Evolutionary conservation across 2,113 vertebrate genomes (phyloP).

Genomic region (Acanthisitta chloris): DNA sequence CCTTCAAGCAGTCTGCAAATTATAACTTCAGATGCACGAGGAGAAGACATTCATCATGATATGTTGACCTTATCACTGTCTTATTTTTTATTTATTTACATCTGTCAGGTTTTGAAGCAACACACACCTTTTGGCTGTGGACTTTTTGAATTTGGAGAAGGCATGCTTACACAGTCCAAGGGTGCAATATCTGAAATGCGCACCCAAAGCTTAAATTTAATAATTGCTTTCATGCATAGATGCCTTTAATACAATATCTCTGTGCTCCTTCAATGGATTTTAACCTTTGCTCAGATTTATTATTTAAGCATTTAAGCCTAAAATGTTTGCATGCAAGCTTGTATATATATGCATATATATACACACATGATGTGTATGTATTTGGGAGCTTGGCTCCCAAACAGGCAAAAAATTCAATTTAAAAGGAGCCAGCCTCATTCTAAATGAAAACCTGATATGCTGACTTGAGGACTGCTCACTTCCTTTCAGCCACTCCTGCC

Average conservation of each 20-base stretch:
- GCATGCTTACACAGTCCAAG: neutral
- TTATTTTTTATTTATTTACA: neutral
- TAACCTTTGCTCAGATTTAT: neutral
- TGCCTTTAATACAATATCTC: neutral
- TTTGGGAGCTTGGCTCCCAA: neutral
- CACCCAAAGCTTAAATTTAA: neutral
- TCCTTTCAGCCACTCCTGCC: neutral
- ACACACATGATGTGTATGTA: neutral
- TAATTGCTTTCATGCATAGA: neutral
- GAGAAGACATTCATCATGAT: neutral
- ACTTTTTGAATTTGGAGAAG: neutral
- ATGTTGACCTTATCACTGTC: neutral
- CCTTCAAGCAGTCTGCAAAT: neutral
- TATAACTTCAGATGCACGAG: neutral
- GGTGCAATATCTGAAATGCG: neutral
- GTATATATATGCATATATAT: fast-evolving
- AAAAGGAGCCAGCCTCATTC: neutral
- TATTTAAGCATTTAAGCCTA: neutral
- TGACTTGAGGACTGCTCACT: neutral
- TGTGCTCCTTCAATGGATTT: neutral
- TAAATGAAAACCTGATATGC: neutral
- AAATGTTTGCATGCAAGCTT: neutral
- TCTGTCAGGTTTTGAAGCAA: neutral
- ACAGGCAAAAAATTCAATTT: neutral
- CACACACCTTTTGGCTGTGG: neutral